Percentiles rank a stretch among this genome's conserved stretches.
Conservation (phyloP, 1,140 invertebrate genomes). For the Parapsyche elsis region DNA sequence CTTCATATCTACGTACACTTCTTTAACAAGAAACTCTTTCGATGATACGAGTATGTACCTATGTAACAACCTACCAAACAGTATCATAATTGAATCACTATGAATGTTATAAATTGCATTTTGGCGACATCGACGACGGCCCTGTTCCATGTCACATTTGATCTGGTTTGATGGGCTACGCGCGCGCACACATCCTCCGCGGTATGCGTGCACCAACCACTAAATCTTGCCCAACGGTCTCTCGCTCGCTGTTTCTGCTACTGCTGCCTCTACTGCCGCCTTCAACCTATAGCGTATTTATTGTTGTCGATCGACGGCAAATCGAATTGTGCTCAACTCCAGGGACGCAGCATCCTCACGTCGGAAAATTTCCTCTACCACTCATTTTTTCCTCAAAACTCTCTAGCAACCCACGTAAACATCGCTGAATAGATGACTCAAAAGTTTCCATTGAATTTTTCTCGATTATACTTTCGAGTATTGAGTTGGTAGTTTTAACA, state of each 20-base stretch:
- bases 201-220: constrained; percentile 15
- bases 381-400: neutral
- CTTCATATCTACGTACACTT: too few species aligned
- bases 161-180: constrained; percentile 45
- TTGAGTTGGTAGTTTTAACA: neutral
- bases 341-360: neutral
- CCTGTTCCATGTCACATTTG: constrained; percentile 29
- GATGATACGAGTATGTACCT: too few species aligned
- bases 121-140: too few species aligned
- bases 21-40: too few species aligned
- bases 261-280: neutral
- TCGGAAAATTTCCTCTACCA: neutral
- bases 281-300: constrained; percentile 32
- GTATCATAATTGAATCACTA: too few species aligned
- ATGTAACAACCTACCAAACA: too few species aligned
- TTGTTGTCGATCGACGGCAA: constrained; percentile 28
- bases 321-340: constrained; percentile 3
- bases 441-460: too few species aligned
- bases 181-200: constrained; percentile 11
- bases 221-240: neutral
- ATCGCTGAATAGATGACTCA: too few species aligned
- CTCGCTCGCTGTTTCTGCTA: neutral
- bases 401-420: too few species aligned
- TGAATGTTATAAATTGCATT: neutral
- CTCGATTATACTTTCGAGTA: neutral